Evolutionary conservation across 2,888 invertebrate genomes (phyloP).

Genomic region (Drosophila tanythrix): DNA sequence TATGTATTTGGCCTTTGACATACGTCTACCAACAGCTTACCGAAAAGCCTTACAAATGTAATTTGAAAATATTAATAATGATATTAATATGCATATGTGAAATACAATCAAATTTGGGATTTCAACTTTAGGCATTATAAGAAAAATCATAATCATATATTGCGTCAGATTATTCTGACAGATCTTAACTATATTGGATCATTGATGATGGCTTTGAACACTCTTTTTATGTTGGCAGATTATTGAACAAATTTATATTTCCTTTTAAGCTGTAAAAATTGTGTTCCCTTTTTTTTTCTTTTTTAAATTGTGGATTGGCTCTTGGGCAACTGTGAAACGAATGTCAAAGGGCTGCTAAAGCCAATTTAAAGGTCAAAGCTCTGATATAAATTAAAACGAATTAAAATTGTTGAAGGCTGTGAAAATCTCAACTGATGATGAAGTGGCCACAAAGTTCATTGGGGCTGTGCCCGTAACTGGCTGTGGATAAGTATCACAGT

Average conservation of each 20-base stretch:
- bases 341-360: conserved; percentile 13
- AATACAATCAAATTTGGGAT: not conserved
- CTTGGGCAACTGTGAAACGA: conserved; percentile 12
- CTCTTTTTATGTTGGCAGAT: not conserved
- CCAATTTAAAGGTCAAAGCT: conserved; percentile 20
- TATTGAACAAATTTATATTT: not conserved
- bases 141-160: not conserved
- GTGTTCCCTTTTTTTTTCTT: not conserved
- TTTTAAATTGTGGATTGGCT: not conserved
- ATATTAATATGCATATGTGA: not conserved
- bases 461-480: not conserved
- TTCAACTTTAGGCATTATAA: not conserved
- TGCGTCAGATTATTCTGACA: not conserved
- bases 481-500: not conserved
- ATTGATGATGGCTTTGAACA: not conserved
- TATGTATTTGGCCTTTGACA: not conserved
- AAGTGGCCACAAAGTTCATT: conserved; percentile 2
- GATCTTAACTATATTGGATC: not conserved
- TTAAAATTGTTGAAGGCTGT: conserved; percentile 61
- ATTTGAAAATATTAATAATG: not conserved
- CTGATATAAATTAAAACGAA: conserved; percentile 60
- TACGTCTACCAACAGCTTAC: not conserved
- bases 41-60: not conserved
- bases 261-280: not conserved
- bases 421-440: conserved; percentile 45